Conservation (phyloP, 1,140 invertebrate genomes). For the Papilio glaucus region DNA sequence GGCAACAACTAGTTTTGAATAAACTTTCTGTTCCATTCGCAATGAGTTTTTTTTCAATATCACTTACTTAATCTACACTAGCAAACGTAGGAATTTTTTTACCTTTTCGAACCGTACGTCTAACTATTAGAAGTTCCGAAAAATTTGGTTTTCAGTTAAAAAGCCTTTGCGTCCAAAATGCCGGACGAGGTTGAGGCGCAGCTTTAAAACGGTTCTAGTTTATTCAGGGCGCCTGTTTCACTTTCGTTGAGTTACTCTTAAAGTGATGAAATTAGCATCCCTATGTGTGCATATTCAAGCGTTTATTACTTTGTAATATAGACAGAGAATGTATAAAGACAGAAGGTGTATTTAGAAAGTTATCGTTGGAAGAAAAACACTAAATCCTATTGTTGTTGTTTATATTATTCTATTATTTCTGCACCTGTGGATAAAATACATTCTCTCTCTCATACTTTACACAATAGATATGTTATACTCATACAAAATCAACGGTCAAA, state of each 20-base stretch:
- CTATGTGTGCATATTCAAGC: not conserved
- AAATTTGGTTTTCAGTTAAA: not conserved
- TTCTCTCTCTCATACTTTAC: too few relatives aligned
- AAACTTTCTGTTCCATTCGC: too few relatives aligned
- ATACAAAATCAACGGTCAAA: too few relatives aligned
- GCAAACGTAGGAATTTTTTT: not conserved
- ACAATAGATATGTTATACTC: too few relatives aligned
- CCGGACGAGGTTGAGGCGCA: slow-evolving; percentile 8
- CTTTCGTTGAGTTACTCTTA: not conserved
- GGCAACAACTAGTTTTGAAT: too few relatives aligned
- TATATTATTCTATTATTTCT: too few relatives aligned
- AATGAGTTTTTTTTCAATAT: too few relatives aligned
- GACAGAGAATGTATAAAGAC: not conserved
- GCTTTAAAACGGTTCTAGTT: not conserved
- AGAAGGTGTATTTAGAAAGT: too few relatives aligned
- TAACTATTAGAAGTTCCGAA: slow-evolving; percentile 15
- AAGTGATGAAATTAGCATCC: not conserved
- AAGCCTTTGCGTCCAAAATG: not conserved
- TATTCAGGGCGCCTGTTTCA: slow-evolving; percentile 10
- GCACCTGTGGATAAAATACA: too few relatives aligned
- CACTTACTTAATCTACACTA: too few relatives aligned
- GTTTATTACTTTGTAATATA: slow-evolving; percentile 6
- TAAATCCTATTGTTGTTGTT: too few relatives aligned
- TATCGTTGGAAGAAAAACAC: too few relatives aligned
- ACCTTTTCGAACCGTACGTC: not conserved